Base-by-base conservation (phyloP, 2,113 vertebrate species). In the Felis catus region DNA sequence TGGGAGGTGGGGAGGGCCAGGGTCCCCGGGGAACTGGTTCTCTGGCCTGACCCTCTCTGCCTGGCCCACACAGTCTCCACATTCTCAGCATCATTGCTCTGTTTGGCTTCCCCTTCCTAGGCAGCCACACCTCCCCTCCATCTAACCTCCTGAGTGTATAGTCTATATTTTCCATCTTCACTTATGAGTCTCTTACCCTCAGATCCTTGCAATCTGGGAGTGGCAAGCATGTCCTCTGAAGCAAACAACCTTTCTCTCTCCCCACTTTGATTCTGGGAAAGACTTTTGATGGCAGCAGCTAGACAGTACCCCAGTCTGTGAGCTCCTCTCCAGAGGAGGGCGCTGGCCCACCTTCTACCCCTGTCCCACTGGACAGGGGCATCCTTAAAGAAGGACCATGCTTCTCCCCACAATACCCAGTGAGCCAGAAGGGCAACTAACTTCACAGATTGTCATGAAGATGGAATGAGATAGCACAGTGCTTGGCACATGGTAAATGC, bases 31-130 rank as follows among this genome's bases (percentile, higher is more conserved):
- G 31, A 74, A 31, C 27, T 8, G 1, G 8, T 3, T 19, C 6
- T 33, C 29, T 18, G 58, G 41, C 27, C 3, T 14, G 76, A 39
- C 14, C 11, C 55, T 15, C 68, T n/a, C 18, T 19, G 10, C 23
- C 70, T 36, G 63, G 61, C 27, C 61, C 12, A 10, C 4, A 39
- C 5, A 1, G n/a, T 9, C 16, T 4, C 41, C 33, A 36, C 31
- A 16, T 9, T 33, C 33, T 12, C 12, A 63, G 65, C 31, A 2
- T 14, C 45, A 36, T 23, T 65, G 29, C 41, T 41, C 41, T 6
- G 41, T 3, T 23, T 0, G 29, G 11, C 8, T 4, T 8, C 7
- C 16, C 68, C 58, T 15, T 12, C 19, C 16, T 5, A 6, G 29
- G 12, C 19, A 68, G 68, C 18, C 53, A n/a, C 3, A 36, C 5